Evolutionary conservation across 53 echinoderm and acorn worm genomes (phyloP), one percentile per base, ranked within the genome.

Genomic region (Luidia sarsii): DNA sequence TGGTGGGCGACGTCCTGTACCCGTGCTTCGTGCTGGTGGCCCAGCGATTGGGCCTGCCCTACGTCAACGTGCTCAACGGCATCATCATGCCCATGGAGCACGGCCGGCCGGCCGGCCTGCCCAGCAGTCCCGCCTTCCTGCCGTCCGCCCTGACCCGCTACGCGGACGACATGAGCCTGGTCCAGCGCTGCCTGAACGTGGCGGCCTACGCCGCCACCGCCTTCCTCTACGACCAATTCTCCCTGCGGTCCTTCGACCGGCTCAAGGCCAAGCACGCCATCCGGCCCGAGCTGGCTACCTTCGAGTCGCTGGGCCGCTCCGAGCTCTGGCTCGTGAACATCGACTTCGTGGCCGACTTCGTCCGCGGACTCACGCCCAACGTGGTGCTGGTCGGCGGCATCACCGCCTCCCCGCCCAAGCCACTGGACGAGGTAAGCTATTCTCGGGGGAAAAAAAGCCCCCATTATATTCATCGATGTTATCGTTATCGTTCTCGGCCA

Each of bases 281-380:
- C 25, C 80, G 68, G 23, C 67, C 88, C 9, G 70, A 87, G 64
- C 62, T 74, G 69, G 70, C 80, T 15, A 48, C 85, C 7, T 48
- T 50, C 22, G 69, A 52, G 15, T 80, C 83, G 6, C 41, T 70
- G 0, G 71, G 89, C 1, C 83, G 77, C 46, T 71, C 91, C 33
- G 75, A 95, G 45, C 18, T 95, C 33, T 89, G 95, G 91, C 49
- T 95, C 55, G 80, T 75, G 29, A 89, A 89, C 69, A 75, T 92
- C 14, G 87, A 92, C 65, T 83, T 87, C 45, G 46, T 89, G 5
- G 46, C 68, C 3, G 95, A 95, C 35, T 92, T 80, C 70, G 84
- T 92, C 1, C 83, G 87, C 16, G 83, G 91, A 6, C 87, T 82
- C n/a, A 82, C 89, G 20, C 95, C 95, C 9, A 86, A 82, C 30